Evolutionary conservation across 2,797 vertebrate species (phyloP), one percentile per base, ranked within the genome.

Genomic region (Epinephelus malabaricus): DNA sequence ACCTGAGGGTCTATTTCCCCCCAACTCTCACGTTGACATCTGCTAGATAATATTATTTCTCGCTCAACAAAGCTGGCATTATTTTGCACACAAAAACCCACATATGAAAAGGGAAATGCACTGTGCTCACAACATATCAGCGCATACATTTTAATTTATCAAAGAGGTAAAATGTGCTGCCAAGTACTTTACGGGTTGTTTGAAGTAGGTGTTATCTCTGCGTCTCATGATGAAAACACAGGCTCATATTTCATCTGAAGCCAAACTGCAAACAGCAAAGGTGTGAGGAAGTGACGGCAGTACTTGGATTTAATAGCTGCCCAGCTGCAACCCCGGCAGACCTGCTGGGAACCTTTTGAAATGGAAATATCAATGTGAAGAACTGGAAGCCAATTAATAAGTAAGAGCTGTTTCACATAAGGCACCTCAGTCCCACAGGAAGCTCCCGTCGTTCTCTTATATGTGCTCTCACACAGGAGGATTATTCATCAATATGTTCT

Each of bases 281-380:
- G 11, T 54, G 19, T 14, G 27, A 45, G 17, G 55, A 1, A 53
- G 14, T 10, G 10, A 66, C 6, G 0, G 43, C 2, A 0, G 45
- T 0, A 2, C 45, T 15, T 56, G 46, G 55, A 64, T 73, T 68
- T 62, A 56, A 73, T 47, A 21, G 72, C 10, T 38, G 40, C 19
- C 69, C 27, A 47, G 74, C 40, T 78, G 64, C 40, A 43, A 6
- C 27, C 34, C 54, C 19, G 25, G 6, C 18, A 46, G 51, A 14
- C 56, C 49, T 38, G 21, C 50, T 40, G 55, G 10, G 40, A 23
- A 15, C 6, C 67, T 69, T 76, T 86, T 86, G 73, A 89, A 86
- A 77, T 82, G 79, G 49, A 87, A 83, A 88, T 73, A 47, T 45
- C 18, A 19, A 50, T 45, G 19, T 25, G 40, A 55, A 71, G 61